Evolutionary conservation across 2,113 vertebrate genomes (phyloP).

Genomic region (Nycticebus coucang): DNA sequence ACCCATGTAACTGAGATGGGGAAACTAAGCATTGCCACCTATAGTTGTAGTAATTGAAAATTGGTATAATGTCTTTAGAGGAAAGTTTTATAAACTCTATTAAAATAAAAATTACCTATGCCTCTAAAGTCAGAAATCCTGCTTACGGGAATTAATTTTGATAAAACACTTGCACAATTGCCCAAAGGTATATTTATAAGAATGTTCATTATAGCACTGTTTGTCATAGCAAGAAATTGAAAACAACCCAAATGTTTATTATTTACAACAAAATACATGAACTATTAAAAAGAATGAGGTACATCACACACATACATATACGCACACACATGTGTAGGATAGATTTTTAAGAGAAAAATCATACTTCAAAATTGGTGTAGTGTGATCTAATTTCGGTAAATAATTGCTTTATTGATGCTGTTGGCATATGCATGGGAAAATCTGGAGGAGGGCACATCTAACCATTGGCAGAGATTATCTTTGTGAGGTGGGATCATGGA

Average conservation of each 20-base stretch:
- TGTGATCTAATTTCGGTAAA: neutral
- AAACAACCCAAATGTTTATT: neutral
- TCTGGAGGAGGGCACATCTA: neutral
- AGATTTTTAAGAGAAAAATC: neutral
- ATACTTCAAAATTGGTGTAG: neutral
- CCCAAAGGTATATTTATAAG: neutral
- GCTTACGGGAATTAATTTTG: neutral
- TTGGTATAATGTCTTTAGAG: neutral
- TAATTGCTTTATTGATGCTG: neutral
- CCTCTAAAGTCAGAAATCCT: neutral
- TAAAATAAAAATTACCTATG: neutral
- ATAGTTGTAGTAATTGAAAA: neutral
- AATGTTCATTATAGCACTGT: neutral
- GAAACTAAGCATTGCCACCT: neutral
- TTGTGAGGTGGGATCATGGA: neutral
- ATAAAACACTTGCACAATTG: neutral
- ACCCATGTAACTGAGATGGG: neutral
- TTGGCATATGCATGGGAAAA: neutral
- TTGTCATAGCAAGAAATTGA: neutral
- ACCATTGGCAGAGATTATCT: neutral
- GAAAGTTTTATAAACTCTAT: neutral
- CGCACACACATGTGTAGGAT: neutral
- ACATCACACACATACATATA: neutral
- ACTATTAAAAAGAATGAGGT: neutral
- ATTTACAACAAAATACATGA: neutral